Base-by-base conservation (phyloP, 2,888 invertebrate species). In the Hofmannophila pseudospretella region DNA sequence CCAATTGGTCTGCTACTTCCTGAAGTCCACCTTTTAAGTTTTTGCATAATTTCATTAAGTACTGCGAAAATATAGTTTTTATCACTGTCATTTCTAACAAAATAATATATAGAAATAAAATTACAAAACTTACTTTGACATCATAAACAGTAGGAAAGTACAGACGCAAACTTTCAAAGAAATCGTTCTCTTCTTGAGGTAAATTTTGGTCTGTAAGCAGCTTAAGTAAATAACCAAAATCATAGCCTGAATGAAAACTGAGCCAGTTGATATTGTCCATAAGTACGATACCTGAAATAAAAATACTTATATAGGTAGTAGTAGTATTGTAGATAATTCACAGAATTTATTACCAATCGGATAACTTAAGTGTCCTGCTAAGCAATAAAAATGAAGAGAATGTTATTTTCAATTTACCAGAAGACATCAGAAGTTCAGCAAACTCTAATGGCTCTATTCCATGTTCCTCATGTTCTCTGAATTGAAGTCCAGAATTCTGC, bases 231-330 rank as follows among this genome's bases (percentile, higher is more conserved):
- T 99, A 99, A 26, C 99, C 99, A 87, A 99, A 99, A 86, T 99
- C 99, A 73, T 99, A 99, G 45, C 98, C 99, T 54, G 98, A 98
- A 86, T 99, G 99, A 86, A 99, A 99, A 49, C 99, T 98, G 23
- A 99, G 89, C 98, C 99, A 99, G 76, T 97, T 98, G 42, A 99
- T 96, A 67, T 97, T 94, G 57, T 99, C 98, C 88, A 95, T 94
- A 30, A 99, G 90, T 30, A 99, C 97, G 57, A 99, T 93, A 38
- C 97, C 95, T 88, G 66, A 5, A 69, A 70, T 31, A 34, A 33
- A 4, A 16, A 16, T 16, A 16, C n/a, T n/a, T n/a, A n/a, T n/a
- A n/a, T n/a, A n/a, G n/a, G n/a, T n/a, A n/a, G n/a, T n/a, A n/a
- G n/a, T n/a, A n/a, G n/a, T n/a, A n/a, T n/a, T n/a, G n/a, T n/a